Conservation (phyloP, 2,888 invertebrate genomes). For the Lasioglossum lativentre region DNA sequence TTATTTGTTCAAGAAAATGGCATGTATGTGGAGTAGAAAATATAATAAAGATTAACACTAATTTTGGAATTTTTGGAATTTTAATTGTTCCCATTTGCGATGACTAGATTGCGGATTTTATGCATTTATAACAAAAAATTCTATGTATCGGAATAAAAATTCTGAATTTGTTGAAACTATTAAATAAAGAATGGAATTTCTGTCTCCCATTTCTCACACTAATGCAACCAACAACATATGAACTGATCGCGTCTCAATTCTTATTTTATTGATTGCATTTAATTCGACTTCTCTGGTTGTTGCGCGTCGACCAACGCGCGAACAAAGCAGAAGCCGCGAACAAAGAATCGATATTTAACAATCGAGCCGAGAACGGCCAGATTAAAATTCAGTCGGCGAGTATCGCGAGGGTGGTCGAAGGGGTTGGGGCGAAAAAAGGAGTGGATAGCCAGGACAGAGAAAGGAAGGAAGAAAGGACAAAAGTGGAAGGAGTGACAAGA, state of each 20-base stretch:
- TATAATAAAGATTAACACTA: too few relatives aligned
- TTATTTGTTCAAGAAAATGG: too few relatives aligned
- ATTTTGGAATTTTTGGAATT: too few relatives aligned
- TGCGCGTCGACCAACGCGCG: neutral
- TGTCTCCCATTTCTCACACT: too few relatives aligned
- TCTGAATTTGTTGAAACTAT: neutral
- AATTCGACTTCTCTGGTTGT: neutral
- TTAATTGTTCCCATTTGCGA: too few relatives aligned
- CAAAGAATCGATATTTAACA: slow-evolving; percentile 14
- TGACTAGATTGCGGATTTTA: too few relatives aligned
- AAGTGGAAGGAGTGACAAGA: slow-evolving; percentile 47
- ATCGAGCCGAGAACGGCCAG: slow-evolving; percentile 20
- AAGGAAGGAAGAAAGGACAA: neutral
- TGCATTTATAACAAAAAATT: too few relatives aligned
- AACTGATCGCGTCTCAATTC: neutral
- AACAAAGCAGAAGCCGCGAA: neutral
- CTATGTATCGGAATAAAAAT: too few relatives aligned
- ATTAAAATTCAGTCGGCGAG: slow-evolving; percentile 63
- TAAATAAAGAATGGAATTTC: neutral
- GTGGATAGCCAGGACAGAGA: neutral
- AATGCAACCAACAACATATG: neutral
- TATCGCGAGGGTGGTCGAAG: slow-evolving; percentile 30
- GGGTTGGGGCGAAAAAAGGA: neutral
- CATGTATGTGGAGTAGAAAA: too few relatives aligned
- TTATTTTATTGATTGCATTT: neutral